Percentiles rank a stretch among this genome's conserved stretches.
phyloP scores from a whole-genome alignment of 2,113 vertebrate genomes.

The Paramisgurnus dabryanus region DNA sequence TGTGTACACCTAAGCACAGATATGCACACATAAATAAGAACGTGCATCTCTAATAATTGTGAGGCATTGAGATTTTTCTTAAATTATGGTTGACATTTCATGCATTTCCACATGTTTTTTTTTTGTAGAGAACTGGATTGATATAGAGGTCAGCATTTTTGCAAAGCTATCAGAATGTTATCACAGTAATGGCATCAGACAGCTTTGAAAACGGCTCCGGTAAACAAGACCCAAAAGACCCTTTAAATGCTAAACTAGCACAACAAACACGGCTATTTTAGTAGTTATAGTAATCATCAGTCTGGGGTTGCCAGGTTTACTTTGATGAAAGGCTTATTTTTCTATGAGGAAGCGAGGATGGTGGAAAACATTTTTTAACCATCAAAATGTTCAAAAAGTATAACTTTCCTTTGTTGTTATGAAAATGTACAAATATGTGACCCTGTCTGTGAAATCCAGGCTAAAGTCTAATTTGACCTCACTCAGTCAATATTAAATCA shows the following conservation, averaged over 20 bases:
- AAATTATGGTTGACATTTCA: neutral
- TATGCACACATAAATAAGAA: neutral
- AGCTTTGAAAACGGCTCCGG: neutral
- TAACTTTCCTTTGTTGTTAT: neutral
- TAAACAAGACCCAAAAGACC: conserved; percentile 1
- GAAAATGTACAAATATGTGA: no score
- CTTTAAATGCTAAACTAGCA: conserved; percentile 22
- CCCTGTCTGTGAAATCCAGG: no score
- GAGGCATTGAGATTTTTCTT: neutral
- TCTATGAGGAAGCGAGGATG: conserved; percentile 17
- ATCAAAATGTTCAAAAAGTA: neutral
- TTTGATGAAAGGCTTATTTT: conserved; percentile 42
- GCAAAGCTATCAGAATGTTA: conserved; percentile 6
- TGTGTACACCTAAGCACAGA: neutral
- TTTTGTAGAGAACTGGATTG: conserved; percentile 3
- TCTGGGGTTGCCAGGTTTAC: conserved; percentile 32
- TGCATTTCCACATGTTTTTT: conserved; percentile 1
- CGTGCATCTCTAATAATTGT: neutral
- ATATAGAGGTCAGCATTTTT: conserved; percentile 25
- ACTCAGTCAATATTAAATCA: no score
- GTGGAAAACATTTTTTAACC: conserved; percentile 24
- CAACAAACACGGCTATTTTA: conserved; percentile 33
- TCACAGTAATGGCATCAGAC: conserved; percentile 28
- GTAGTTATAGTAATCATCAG: conserved; percentile 32
- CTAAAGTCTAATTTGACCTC: no score